Conservation (phyloP, 2,113 vertebrate genomes). For the Otolemur garnettii region DNA sequence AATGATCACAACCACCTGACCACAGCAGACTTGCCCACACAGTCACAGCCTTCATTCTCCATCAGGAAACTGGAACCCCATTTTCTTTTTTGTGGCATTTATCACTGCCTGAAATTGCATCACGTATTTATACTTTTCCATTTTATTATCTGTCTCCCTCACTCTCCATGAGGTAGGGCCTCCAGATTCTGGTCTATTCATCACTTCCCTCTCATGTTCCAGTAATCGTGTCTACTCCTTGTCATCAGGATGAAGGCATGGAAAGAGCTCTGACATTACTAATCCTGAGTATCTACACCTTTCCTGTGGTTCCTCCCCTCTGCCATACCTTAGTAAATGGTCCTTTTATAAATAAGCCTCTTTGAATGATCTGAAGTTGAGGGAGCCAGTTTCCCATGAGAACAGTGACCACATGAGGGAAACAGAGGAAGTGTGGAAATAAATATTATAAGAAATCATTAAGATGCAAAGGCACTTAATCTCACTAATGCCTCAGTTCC, state of each 20-base stretch:
- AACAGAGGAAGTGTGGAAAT: not conserved
- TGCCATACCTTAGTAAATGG: not conserved
- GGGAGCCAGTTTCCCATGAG: not conserved
- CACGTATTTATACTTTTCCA: not conserved
- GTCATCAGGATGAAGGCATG: accelerated
- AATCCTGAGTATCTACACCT: not conserved
- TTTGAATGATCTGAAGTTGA: not conserved
- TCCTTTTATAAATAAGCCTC: not conserved
- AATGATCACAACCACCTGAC: not conserved
- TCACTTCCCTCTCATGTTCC: not conserved
- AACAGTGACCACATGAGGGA: not conserved
- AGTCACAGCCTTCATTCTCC: not conserved
- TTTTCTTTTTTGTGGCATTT: not conserved
- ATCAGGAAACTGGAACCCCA: not conserved
- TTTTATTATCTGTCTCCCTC: not conserved
- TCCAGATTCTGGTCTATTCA: not conserved
- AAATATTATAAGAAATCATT: not conserved
- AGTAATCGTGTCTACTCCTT: not conserved
- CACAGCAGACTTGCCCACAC: accelerated
- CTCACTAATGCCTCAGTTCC: not conserved
- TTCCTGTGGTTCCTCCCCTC: not conserved
- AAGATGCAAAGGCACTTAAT: not conserved
- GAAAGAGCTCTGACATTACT: not conserved
- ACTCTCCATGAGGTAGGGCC: not conserved
- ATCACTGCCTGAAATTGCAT: not conserved